phyloP scores from a whole-genome alignment of 2,888 invertebrate genomes.

The Darwinula stevensoni region DNA sequence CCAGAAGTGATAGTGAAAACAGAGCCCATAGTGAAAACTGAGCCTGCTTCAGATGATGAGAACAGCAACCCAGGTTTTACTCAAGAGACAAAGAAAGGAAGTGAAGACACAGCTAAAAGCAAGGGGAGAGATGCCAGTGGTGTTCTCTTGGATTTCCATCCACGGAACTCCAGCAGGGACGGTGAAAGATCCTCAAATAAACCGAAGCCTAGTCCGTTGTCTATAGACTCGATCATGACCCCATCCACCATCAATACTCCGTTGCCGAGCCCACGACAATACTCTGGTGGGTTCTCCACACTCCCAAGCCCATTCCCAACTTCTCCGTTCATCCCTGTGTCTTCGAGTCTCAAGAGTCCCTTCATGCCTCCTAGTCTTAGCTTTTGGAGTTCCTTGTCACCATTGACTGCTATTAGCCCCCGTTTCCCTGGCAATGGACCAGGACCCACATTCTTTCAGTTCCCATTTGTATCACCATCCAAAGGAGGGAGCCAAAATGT shows the following conservation, averaged over 20 bases:
- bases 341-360: too few relatives aligned
- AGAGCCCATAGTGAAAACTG: too few relatives aligned
- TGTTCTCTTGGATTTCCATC: neutral
- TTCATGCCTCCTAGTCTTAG: too few relatives aligned
- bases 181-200: too few relatives aligned
- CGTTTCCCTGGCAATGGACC: slow-evolving; percentile 5
- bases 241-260: neutral
- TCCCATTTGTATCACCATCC: too few relatives aligned
- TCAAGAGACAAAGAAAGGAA: neutral
- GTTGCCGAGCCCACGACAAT: neutral
- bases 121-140: too few relatives aligned
- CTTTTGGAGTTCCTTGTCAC: slow-evolving; percentile 3
- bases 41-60: neutral
- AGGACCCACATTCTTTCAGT: too few relatives aligned
- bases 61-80: too few relatives aligned
- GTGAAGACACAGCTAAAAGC: neutral
- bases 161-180: neutral
- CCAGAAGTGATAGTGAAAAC: neutral
- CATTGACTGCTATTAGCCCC: slow-evolving; percentile 7
- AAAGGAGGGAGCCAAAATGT: too few relatives aligned
- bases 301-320: slow-evolving; percentile 2
- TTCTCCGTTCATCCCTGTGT: too few relatives aligned
- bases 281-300: neutral
- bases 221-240: slow-evolving; percentile 1
- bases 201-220: neutral